phyloP scores from a whole-genome alignment of 2,888 invertebrate genomes.

The Sarcophaga caerulescens region DNA sequence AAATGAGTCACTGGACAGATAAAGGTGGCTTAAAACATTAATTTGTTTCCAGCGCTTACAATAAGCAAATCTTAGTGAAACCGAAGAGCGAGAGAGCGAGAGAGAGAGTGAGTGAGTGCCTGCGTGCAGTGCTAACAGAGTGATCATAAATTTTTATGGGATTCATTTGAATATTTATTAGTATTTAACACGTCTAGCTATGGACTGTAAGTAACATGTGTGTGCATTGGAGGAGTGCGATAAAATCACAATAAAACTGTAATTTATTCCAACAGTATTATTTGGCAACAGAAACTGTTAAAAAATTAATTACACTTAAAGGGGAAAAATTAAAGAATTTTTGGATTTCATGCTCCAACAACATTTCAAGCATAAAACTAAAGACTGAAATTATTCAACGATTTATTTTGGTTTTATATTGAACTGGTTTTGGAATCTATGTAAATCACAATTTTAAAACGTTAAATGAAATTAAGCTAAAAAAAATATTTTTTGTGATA shows the following conservation, averaged over 20 bases:
- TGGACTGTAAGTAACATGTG: constrained; percentile 44
- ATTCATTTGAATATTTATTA: constrained; percentile 70
- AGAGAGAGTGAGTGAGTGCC: constrained; percentile 10
- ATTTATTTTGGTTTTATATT: background rate
- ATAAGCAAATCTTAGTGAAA: constrained; percentile 11
- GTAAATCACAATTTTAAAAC: no score
- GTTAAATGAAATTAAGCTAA: no score
- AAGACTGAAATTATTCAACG: background rate
- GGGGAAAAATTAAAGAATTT: background rate
- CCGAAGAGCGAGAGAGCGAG: background rate
- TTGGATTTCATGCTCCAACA: background rate
- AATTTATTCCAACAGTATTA: background rate
- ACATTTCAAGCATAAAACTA: background rate
- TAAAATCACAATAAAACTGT: constrained; percentile 33
- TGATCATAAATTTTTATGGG: constrained; percentile 78
- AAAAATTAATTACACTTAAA: constrained; percentile 52
- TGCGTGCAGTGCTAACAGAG: constrained; percentile 51
- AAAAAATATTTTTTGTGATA: no score
- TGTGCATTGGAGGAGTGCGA: constrained; percentile 33
- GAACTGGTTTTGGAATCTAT: no score
- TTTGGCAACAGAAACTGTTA: background rate
- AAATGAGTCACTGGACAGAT: constrained; percentile 69
- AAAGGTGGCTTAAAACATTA: constrained; percentile 43
- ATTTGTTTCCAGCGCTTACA: constrained; percentile 41
- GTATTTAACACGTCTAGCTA: constrained; percentile 61